These are phyloP conservation scores for Ailurus styani DNA, from an alignment of 2,113 vertebrate genomes.

Conservation along the genomic window DNA sequence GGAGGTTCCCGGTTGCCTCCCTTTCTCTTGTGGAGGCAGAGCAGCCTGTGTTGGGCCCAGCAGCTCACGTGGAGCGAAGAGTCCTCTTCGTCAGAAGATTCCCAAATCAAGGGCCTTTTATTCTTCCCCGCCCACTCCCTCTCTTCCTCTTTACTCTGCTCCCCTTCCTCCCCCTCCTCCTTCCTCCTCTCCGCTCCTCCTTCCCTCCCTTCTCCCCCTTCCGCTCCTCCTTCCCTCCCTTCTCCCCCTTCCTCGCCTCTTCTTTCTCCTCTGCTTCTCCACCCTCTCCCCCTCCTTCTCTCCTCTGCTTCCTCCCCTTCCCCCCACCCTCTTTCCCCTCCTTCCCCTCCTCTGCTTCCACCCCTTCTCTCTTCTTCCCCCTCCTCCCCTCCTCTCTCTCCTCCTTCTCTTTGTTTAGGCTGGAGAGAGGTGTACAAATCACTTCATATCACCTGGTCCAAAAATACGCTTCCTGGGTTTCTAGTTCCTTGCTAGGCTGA, in stretches of 20 bases:
- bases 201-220: too few relatives aligned
- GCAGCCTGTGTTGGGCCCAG: fast-evolving
- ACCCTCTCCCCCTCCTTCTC: too few relatives aligned
- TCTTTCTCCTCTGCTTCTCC: too few relatives aligned
- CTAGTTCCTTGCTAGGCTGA: not conserved
- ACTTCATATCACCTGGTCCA: not conserved
- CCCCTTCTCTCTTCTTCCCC: too few relatives aligned
- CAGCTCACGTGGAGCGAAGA: not conserved
- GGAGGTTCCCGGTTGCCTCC: not conserved
- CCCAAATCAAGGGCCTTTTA: not conserved
- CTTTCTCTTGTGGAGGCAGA: not conserved
- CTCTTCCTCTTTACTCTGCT: not conserved
- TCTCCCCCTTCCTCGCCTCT: too few relatives aligned
- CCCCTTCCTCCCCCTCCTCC: too few relatives aligned
- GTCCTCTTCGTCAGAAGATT: not conserved
- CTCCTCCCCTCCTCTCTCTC: not conserved
- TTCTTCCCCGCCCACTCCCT: not conserved
- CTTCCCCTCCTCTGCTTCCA: not conserved
- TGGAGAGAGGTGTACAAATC: not conserved
- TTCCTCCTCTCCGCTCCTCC: not conserved
- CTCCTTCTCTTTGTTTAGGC: not conserved
- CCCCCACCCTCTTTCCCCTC: not conserved
- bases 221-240: fast-evolving
- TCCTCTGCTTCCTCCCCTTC: not conserved
- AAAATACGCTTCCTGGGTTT: not conserved